Evolutionary conservation across 1,140 invertebrate species (phyloP).

Genomic region (Lepidurus couesii): DNA sequence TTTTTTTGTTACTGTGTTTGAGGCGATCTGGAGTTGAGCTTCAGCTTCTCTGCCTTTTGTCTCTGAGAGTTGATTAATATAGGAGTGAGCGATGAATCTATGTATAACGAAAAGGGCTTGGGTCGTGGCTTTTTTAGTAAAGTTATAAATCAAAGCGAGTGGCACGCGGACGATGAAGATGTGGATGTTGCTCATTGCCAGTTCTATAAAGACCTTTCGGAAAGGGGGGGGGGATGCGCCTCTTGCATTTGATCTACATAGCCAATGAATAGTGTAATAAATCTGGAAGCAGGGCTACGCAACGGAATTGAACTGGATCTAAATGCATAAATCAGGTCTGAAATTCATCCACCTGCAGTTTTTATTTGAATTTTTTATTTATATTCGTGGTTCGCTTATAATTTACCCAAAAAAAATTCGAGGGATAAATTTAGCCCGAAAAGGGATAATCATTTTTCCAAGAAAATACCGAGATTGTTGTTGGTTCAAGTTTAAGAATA

Average conservation of each 20-base stretch:
- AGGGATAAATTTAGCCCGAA: no score
- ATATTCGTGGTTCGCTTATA: no score
- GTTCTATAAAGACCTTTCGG: not conserved
- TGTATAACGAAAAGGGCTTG: conserved; percentile 2
- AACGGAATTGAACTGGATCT: not conserved
- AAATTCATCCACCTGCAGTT: no score
- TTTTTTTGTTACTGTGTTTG: not conserved
- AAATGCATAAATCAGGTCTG: not conserved
- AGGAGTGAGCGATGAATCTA: not conserved
- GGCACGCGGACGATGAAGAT: not conserved
- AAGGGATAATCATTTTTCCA: no score
- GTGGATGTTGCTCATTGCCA: not conserved
- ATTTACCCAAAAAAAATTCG: no score
- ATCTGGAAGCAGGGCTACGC: not conserved
- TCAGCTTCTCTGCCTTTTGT: not conserved
- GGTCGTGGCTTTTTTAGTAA: not conserved
- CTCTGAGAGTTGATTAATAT: not conserved
- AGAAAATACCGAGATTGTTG: no score
- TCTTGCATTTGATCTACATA: conserved; percentile 19
- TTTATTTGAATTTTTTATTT: no score
- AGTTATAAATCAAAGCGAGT: conserved; percentile 15
- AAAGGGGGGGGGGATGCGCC: not conserved
- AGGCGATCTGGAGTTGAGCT: not conserved
- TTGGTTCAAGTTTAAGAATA: no score
- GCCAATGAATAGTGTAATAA: not conserved